phyloP scores from a whole-genome alignment of 2,888 invertebrate species.

The Myopa testacea region DNA sequence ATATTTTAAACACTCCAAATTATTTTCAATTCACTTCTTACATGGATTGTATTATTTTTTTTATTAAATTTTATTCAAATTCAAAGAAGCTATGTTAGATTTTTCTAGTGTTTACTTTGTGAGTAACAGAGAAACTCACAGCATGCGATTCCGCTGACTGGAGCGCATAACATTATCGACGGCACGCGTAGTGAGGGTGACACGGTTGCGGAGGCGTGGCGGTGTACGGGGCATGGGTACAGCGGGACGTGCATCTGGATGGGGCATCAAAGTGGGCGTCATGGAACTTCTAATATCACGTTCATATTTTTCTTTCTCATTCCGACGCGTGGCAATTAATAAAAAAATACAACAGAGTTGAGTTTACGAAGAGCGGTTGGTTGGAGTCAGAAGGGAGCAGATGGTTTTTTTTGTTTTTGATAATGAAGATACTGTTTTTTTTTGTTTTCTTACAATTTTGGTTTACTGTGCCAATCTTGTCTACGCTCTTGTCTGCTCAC shows the following conservation, averaged over 20 bases:
- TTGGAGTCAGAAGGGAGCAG: not conserved
- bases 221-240: slow-evolving; percentile 61
- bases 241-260: slow-evolving; percentile 59
- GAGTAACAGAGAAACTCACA: slow-evolving; percentile 18
- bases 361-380: too few species aligned
- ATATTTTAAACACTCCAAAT: slow-evolving; percentile 22
- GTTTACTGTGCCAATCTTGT: slow-evolving; percentile 51
- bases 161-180: slow-evolving; percentile 57
- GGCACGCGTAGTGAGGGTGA: slow-evolving; percentile 60
- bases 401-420: not conserved
- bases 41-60: too few species aligned
- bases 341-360: too few species aligned
- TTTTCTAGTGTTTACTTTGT: not conserved
- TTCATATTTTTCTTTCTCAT: slow-evolving; percentile 45
- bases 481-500: slow-evolving; percentile 40
- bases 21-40: not conserved
- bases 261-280: slow-evolving; percentile 56
- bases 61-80: too few species aligned
- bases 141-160: slow-evolving; percentile 27
- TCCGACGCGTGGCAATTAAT: slow-evolving; percentile 49
- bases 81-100: not conserved
- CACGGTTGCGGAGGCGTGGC: slow-evolving; percentile 58
- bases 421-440: not conserved
- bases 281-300: slow-evolving; percentile 56
- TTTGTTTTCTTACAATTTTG: slow-evolving; percentile 55